phyloP scores from a whole-genome alignment of 2,797 vertebrate genomes.

The Sebastes kiyomatsui region DNA sequence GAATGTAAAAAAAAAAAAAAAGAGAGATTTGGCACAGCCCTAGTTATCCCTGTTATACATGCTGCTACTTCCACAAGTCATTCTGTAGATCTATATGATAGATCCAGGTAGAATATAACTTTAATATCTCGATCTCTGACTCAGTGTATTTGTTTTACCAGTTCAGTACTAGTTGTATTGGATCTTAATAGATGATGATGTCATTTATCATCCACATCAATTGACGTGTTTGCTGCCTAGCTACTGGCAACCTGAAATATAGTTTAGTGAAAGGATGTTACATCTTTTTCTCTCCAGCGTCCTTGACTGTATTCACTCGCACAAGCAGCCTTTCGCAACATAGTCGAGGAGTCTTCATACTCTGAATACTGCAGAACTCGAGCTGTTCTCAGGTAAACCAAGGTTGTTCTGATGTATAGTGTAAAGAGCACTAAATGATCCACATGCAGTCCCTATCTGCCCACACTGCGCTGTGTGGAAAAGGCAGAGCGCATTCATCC shows the following conservation, averaged over 20 bases:
- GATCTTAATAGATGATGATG: neutral
- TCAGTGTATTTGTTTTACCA: neutral
- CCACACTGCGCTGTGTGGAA: slow-evolving; percentile 42
- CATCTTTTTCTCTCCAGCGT: slow-evolving; percentile 26
- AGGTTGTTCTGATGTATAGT: slow-evolving; percentile 62
- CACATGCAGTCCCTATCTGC: slow-evolving; percentile 41
- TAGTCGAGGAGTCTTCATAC: slow-evolving; percentile 36
- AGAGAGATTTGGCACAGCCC: neutral
- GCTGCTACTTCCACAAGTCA: neutral
- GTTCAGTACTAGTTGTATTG: neutral
- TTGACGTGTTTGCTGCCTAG: slow-evolving; percentile 53
- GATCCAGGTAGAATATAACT: neutral
- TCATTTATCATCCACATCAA: neutral
- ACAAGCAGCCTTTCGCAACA: slow-evolving; percentile 47
- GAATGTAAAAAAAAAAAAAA: neutral
- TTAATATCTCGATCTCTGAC: neutral
- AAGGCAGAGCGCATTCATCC: slow-evolving; percentile 50
- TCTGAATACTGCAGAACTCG: slow-evolving; percentile 47
- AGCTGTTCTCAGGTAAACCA: slow-evolving; percentile 68
- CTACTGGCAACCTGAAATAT: slow-evolving; percentile 40
- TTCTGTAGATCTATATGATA: neutral
- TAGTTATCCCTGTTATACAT: neutral
- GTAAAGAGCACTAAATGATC: slow-evolving; percentile 54
- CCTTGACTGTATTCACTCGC: slow-evolving; percentile 72
- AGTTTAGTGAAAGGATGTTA: slow-evolving; percentile 65